phyloP scores from a whole-genome alignment of 1,140 invertebrate genomes.

The Leptopilina boulardi region DNA sequence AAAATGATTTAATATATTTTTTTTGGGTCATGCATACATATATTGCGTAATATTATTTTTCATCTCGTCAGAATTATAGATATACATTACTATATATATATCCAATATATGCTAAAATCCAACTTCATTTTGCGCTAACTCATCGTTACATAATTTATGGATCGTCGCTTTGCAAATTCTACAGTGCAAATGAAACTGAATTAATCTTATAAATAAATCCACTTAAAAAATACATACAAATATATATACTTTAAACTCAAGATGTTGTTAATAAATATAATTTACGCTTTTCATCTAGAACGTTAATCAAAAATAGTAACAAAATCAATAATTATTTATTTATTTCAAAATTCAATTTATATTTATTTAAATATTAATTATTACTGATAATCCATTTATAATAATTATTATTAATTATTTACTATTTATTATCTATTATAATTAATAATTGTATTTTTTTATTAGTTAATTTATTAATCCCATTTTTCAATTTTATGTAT shows the following conservation, averaged over 20 bases:
- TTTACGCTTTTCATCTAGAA: no score
- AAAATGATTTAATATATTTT: background rate
- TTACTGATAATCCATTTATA: no score
- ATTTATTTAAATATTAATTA: no score
- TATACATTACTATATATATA: conserved; percentile 15
- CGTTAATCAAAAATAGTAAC: no score
- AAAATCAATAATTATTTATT: no score
- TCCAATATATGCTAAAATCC: conserved; percentile 21
- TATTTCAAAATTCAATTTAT: no score
- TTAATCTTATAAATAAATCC: conserved; percentile 16
- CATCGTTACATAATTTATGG: conserved; percentile 24
- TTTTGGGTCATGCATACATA: background rate
- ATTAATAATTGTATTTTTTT: no score
- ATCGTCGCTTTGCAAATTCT: conserved; percentile 20
- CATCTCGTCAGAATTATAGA: conserved; percentile 19
- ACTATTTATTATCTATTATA: no score
- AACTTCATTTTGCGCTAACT: conserved; percentile 25
- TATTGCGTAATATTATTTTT: background rate
- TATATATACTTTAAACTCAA: background rate
- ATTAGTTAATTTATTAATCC: no score
- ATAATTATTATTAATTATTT: no score
- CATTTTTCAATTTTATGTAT: no score
- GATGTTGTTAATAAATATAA: background rate
- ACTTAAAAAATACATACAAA: background rate
- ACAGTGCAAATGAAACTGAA: conserved; percentile 21